These are phyloP conservation scores for Lasioglossum oenotherae DNA, from an alignment of 2,888 invertebrate species.

Conservation along the genomic window DNA sequence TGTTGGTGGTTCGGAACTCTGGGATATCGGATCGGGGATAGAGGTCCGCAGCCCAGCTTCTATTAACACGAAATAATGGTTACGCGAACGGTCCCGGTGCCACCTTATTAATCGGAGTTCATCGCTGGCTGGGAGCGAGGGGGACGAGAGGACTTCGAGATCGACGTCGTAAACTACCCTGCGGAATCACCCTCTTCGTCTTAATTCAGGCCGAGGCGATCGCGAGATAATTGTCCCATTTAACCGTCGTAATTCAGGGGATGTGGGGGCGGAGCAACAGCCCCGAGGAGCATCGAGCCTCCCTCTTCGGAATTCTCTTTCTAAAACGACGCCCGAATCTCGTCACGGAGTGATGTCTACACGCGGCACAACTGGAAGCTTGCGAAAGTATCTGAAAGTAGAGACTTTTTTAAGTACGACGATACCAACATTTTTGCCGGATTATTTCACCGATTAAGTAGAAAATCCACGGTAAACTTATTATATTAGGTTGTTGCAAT, in stretches of 20 bases:
- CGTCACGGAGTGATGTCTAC: too few relatives aligned
- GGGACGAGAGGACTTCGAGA: conserved; percentile 10
- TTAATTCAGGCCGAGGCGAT: conserved; percentile 49
- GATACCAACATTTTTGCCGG: background rate
- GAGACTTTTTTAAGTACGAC: too few relatives aligned
- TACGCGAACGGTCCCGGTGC: conserved; percentile 11
- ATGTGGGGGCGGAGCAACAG: background rate
- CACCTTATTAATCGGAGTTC: conserved; percentile 31
- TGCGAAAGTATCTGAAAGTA: too few relatives aligned
- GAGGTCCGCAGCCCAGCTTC: background rate
- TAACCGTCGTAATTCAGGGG: conserved; percentile 34
- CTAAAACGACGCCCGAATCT: too few relatives aligned
- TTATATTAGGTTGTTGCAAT: background rate
- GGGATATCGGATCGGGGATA: background rate
- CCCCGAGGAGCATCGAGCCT: background rate
- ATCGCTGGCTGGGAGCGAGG: background rate
- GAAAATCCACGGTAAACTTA: background rate
- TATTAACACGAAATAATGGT: background rate
- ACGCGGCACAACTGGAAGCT: too few relatives aligned
- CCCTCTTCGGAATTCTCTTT: conserved; percentile 8
- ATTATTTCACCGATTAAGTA: background rate
- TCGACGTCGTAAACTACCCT: conserved; percentile 48
- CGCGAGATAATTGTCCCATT: conserved; percentile 47
- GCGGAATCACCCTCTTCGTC: conserved; percentile 36
- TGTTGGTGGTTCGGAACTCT: background rate